Conservation (phyloP, 2,113 vertebrate genomes). For the Cygnus buccinator region DNA sequence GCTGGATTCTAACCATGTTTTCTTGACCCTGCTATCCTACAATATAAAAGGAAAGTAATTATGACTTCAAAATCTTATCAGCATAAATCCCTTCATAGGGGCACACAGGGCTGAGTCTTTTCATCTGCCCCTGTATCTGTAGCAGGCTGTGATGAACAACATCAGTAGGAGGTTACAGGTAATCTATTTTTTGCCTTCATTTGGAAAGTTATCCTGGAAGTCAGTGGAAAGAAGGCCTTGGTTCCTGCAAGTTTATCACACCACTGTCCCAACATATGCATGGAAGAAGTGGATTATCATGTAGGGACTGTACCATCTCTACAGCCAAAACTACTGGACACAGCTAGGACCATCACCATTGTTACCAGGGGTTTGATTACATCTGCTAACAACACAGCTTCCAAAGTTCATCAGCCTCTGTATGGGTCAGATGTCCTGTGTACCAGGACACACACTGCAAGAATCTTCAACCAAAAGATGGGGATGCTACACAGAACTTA, state of each 20-base stretch:
- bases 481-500: background rate
- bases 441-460: background rate
- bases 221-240: background rate
- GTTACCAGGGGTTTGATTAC: background rate
- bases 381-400: fast-evolving
- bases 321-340: background rate
- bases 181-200: background rate
- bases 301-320: background rate
- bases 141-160: background rate
- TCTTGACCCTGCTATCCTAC: background rate
- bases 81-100: background rate
- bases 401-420: background rate
- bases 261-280: background rate
- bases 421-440: background rate
- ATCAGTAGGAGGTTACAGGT: background rate
- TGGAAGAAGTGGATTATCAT: background rate
- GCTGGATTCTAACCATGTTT: background rate
- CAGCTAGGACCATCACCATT: background rate
- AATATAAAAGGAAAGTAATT: background rate
- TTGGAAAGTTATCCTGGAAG: background rate
- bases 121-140: background rate
- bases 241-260: background rate
- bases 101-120: background rate
- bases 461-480: background rate
- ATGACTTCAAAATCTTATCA: background rate